phyloP scores from a whole-genome alignment of 2,888 invertebrate genomes.

The Tanypteryx hageni region DNA sequence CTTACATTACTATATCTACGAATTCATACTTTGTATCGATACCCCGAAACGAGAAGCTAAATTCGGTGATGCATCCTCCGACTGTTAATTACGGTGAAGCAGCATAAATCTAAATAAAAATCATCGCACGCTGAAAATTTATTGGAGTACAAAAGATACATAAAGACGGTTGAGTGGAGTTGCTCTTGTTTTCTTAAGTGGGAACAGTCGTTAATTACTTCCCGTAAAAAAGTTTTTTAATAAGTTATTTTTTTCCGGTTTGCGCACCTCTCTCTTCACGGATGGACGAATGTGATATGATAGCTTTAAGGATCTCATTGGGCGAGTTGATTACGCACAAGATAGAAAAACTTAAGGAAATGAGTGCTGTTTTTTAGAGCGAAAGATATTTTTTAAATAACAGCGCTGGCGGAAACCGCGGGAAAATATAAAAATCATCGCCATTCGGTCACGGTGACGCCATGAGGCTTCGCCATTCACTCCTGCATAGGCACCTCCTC shows the following conservation, averaged over 20 bases:
- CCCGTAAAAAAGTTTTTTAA: not conserved
- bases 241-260: not conserved
- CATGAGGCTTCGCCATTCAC: too few relatives aligned
- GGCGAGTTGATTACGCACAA: not conserved
- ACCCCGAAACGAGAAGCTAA: too few relatives aligned
- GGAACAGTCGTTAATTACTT: not conserved
- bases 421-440: too few relatives aligned
- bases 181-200: not conserved
- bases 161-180: not conserved
- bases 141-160: constrained; percentile 4
- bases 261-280: not conserved
- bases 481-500: too few relatives aligned
- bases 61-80: too few relatives aligned
- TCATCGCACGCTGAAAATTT: not conserved
- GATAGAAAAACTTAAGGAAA: not conserved
- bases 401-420: not conserved
- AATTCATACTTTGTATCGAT: too few relatives aligned
- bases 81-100: too few relatives aligned
- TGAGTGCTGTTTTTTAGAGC: not conserved
- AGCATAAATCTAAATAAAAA: not conserved
- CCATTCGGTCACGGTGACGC: too few relatives aligned
- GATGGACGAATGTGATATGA: not conserved
- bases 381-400: not conserved
- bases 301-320: not conserved
- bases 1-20: too few relatives aligned